phyloP scores from a whole-genome alignment of 2,113 vertebrate genomes.

The Hippocampus mohnikei region DNA sequence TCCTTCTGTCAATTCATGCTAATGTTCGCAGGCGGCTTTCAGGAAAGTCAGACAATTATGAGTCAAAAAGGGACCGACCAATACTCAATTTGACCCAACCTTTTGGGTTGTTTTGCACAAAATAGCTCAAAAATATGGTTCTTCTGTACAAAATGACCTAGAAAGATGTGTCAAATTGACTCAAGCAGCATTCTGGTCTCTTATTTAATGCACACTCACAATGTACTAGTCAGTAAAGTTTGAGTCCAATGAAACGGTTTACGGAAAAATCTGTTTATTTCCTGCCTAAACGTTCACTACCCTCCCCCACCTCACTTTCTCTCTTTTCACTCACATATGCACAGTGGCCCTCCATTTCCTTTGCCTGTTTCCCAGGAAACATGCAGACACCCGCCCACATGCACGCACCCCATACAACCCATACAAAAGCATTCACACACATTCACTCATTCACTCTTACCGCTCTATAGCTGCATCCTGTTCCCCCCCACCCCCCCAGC shows the following conservation, averaged over 20 bases:
- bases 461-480: neutral
- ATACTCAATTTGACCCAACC: too few species aligned
- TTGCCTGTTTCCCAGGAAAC: constrained; percentile 52
- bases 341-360: constrained; percentile 11
- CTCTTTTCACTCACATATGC: neutral
- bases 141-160: too few species aligned
- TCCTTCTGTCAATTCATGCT: too few species aligned
- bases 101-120: too few species aligned
- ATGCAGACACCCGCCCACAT: constrained; percentile 31
- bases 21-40: too few species aligned
- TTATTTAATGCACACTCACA: neutral
- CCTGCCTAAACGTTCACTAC: neutral
- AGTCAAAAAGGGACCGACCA: too few species aligned
- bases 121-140: too few species aligned
- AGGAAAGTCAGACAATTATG: too few species aligned
- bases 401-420: constrained; percentile 6
- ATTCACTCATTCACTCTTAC: constrained; percentile 9
- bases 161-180: too few species aligned
- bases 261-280: neutral
- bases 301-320: neutral
- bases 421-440: constrained; percentile 23
- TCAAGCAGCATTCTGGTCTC: too few species aligned
- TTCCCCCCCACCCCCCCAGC: neutral
- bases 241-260: neutral
- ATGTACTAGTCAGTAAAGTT: neutral